Evolutionary conservation across 35 echinoderm and acorn worm species (phyloP), one percentile per base, ranked within the genome.

Genomic region (Heliocidaris tuberculata): DNA sequence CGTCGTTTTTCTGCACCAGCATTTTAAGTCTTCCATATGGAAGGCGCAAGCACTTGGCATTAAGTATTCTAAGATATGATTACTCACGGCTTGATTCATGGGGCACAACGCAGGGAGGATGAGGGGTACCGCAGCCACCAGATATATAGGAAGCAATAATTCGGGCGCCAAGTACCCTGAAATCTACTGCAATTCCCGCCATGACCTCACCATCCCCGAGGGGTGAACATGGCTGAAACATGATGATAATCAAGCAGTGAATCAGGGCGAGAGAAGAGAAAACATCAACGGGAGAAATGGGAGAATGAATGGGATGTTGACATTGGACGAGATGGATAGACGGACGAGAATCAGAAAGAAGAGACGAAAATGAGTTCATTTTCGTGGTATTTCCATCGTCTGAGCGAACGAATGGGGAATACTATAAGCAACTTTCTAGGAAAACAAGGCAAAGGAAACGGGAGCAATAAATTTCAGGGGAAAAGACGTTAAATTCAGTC

Each of bases 131-230:
- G 21, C 65, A 21, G 65, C 27, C 65, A 78, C 27, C 27, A 24
- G 27, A 78, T 19, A 8, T n/a, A 78, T 27, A 24, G 65, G 21
- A 19, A 8, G 21, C 19, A 21, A 19, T 78, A n/a, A 78, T 78
- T 78, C 65, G 65, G 65, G 17, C 65, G 65, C 65, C 65, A 78
- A 78, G 65, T 29, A 78, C 65, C 27, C 65, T n/a, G 21, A 27
- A 78, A 78, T 78, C 27, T n/a, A 78, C 65, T 27, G 65, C 65
- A 78, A 78, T 78, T 78, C 19, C 65, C 21, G 65, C 65, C 65
- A 78, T 78, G 65, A 78, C 65, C 65, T 78, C 65, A 78, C 65
- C 65, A 78, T 78, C 19, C 65, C 65, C 65, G 65, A 78, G 65
- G 65, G 65, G 65, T 21, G 65, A 78, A 78, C 65, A 78, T 78